Base-by-base conservation (phyloP, 1,140 invertebrate genomes). In the Zaprionus capensis region DNA sequence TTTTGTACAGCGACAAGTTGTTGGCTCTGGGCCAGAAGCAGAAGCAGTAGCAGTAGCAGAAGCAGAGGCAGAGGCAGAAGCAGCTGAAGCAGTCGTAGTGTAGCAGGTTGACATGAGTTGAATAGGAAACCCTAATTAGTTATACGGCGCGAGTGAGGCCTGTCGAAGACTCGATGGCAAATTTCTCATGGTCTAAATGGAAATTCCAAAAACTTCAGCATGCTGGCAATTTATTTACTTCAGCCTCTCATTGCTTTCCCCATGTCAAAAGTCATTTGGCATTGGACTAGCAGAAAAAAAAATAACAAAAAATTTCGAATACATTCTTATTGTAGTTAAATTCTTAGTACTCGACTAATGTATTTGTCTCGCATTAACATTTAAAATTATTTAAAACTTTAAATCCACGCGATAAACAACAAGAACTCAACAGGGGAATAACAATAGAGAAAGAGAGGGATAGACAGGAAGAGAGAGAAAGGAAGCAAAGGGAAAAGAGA, bases 361-460 rank as follows among this genome's bases (percentile, higher is more conserved):
- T n/a, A 41, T 41, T 41, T 41, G 38, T n/a, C 72, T 69, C 56
- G 56, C 76, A 49, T 49, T 20, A 49, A 77, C 58, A 76, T 71
- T 69, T 70, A 66, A 85, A 85, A 81, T 81, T 78, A 76, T 75
- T 69, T 70, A 66, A 85, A 85, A 81, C 81, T 81, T 75, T 85
- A 81, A 84, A 85, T 81, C 67, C 59, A 81, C 66, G 34, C 15
- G 2, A 26, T 24, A 24, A 17, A 22, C 46, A 49, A 46, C 7
- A 46, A 20, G 2, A 46, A 46, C 44, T 17, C 17, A 22, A n/a
- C 14, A 41, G 15, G 34, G 15, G 3, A 26, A 55, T 4, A 66
- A 38, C 9, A 53, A 11, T 20, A 41, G 41, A 59, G 22, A 7
- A 36, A 44, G 26, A 4, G 31, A 41, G 28, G 9, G 3, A 11